Percentiles rank a stretch among this genome's conserved stretches.
Evolutionary conservation across 2,888 invertebrate genomes (phyloP).

Genomic region (Rhagophthalmus giganteus): DNA sequence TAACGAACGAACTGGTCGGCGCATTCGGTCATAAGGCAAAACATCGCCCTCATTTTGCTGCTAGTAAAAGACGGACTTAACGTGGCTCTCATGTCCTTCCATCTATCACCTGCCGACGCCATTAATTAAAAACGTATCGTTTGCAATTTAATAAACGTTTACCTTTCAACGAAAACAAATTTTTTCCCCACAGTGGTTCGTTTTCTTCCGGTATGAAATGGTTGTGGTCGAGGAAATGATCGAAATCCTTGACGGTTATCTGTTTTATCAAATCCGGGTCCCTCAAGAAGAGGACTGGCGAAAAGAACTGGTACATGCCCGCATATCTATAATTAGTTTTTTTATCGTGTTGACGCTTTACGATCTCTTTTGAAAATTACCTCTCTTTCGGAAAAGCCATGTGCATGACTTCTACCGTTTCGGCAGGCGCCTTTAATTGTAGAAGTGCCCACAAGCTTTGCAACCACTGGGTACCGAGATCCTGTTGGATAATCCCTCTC

Average conservation of each 20-base stretch:
- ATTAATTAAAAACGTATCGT: no score
- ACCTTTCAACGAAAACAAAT: slow-evolving; percentile 11
- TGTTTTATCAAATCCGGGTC: slow-evolving; percentile 19
- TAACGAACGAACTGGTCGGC: slow-evolving; percentile 36
- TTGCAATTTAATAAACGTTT: not conserved
- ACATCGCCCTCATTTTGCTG: slow-evolving; percentile 50
- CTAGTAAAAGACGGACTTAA: slow-evolving; percentile 52
- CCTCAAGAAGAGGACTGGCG: not conserved
- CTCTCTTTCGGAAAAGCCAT: not conserved
- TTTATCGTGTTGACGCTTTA: no score
- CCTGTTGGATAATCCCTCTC: not conserved
- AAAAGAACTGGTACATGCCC: not conserved
- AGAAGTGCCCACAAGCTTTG: not conserved
- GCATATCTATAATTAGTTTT: no score
- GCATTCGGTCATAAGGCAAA: slow-evolving; percentile 40
- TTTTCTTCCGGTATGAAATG: not conserved
- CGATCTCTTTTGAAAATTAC: no score
- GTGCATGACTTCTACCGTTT: not conserved
- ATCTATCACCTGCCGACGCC: slow-evolving; percentile 39
- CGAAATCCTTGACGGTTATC: slow-evolving; percentile 18
- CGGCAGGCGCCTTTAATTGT: not conserved
- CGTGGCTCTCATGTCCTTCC: slow-evolving; percentile 53
- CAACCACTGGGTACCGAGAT: not conserved
- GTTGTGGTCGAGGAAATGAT: slow-evolving; percentile 12
- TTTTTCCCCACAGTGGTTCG: slow-evolving; percentile 12